Evolutionary conservation across 2,797 vertebrate genomes (phyloP), one percentile per base, ranked within the genome.

Genomic region (Amblyopsis hoosieri): DNA sequence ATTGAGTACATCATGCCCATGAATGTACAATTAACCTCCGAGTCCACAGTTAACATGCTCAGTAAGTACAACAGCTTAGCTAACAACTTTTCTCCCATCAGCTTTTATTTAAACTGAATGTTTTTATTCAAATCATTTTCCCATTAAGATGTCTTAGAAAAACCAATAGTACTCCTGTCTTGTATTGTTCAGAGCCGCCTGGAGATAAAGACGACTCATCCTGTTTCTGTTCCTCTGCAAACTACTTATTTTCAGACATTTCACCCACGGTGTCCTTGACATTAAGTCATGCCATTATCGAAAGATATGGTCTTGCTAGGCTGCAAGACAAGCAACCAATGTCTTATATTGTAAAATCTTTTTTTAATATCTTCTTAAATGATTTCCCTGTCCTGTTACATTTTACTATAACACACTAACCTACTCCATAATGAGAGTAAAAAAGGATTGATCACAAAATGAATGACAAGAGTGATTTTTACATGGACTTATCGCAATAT

Each of bases 1-100:
- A 96, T 98, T 0, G 94, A 98, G 17, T 97, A 96, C 0, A 89
- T 98, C 77, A 95, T 98, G 96, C 96, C 96, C 47, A 94, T 94
- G 92, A 97, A 94, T 6, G 82, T 95, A 75, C 96, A 97, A 87
- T 73, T 98, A 90, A 95, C 95, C 0, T 97, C 96, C 0, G 96
- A 96, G 80, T 96, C 96, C 72, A 97, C 95, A 0, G 89, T 96
- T 76, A 98, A 93, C 0, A 90, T 98, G 59, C 91, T 98, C 53
- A 97, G 97, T 98, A 89, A 93, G 96, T 93, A 48, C 45, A 12
- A 53, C 19, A 45, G 60, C 7, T 42, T 14, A 56, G 7, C 31
- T 62, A 10, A 62, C 64, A 53, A 71, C 23, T 29, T 29, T 29
- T 11, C 10, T 14, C 10, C 2, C 9, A 7, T 3, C 17, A n/a